phyloP scores from a whole-genome alignment of 2,888 invertebrate genomes.

The Drosophila flavopinicola region DNA sequence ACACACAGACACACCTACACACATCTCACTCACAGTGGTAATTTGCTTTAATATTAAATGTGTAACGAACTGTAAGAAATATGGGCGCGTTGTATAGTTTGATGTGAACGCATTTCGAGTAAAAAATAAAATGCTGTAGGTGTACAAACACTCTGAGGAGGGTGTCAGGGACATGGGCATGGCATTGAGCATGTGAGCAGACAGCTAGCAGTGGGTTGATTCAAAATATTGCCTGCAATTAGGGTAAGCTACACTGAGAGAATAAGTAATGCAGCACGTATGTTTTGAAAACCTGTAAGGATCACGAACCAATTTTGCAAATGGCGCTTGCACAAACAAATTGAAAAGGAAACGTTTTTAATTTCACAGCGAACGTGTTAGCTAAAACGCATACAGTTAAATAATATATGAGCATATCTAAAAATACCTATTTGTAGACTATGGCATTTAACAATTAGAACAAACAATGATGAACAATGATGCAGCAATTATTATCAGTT shows the following conservation, averaged over 20 bases:
- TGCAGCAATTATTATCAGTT: no score
- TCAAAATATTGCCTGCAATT: constrained; percentile 35
- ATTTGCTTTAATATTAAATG: constrained; percentile 80
- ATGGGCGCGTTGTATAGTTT: constrained; percentile 76
- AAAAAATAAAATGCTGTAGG: constrained; percentile 8
- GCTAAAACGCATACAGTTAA: no score
- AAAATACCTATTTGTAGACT: no score
- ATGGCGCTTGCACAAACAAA: no score
- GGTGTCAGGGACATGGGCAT: constrained; percentile 42
- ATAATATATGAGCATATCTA: no score
- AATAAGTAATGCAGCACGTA: neutral
- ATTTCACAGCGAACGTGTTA: no score
- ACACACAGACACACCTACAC: constrained; percentile 5
- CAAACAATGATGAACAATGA: no score
- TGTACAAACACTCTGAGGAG: neutral
- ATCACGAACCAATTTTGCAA: no score
- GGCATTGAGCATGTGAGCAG: constrained; percentile 56
- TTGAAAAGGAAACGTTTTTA: no score
- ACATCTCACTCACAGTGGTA: constrained; percentile 48
- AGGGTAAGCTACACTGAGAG: neutral
- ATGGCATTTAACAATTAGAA: no score
- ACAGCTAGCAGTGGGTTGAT: constrained; percentile 35
- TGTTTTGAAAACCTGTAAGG: no score
- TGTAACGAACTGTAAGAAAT: constrained; percentile 79
- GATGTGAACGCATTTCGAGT: constrained; percentile 71